Conservation (phyloP, 1,140 invertebrate genomes). For the Pectinophora gossypiella region DNA sequence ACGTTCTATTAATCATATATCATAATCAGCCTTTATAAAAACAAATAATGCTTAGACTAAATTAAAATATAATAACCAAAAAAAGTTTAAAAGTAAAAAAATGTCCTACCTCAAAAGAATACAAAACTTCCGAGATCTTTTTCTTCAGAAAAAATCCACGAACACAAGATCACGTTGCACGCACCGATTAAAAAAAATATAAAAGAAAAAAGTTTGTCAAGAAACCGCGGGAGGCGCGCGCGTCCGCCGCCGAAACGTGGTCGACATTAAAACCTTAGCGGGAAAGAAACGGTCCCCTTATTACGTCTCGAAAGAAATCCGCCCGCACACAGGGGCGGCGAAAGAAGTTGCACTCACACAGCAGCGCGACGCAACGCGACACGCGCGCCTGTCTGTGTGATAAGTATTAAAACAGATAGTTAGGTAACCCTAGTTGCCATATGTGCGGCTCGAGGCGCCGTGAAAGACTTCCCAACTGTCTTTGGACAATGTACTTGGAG, state of each 20-base stretch:
- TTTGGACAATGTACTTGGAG: no score
- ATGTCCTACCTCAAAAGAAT: background rate
- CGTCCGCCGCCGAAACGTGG: constrained; percentile 70
- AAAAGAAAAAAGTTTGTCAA: constrained; percentile 50
- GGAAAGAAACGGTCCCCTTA: constrained; percentile 74
- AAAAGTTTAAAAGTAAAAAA: background rate
- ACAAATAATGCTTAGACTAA: background rate
- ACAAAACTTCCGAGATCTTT: background rate
- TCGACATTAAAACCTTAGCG: constrained; percentile 74
- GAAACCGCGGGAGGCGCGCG: constrained; percentile 63
- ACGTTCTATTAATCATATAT: no score
- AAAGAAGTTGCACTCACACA: constrained; percentile 70
- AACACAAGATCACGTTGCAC: constrained; percentile 2
- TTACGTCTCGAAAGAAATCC: constrained; percentile 75
- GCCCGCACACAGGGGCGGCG: constrained; percentile 60
- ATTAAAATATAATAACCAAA: background rate
- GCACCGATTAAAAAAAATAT: constrained; percentile 26
- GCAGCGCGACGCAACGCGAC: constrained; percentile 29
- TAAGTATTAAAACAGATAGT: constrained; percentile 73
- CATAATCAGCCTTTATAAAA: background rate
- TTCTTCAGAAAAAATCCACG: background rate
- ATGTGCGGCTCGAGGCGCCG: no score
- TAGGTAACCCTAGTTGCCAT: constrained; percentile 44
- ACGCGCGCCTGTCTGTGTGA: constrained; percentile 45
- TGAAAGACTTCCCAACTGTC: no score